Base-by-base conservation (phyloP, 2,888 invertebrate genomes). In the Diplolepis rosae region DNA sequence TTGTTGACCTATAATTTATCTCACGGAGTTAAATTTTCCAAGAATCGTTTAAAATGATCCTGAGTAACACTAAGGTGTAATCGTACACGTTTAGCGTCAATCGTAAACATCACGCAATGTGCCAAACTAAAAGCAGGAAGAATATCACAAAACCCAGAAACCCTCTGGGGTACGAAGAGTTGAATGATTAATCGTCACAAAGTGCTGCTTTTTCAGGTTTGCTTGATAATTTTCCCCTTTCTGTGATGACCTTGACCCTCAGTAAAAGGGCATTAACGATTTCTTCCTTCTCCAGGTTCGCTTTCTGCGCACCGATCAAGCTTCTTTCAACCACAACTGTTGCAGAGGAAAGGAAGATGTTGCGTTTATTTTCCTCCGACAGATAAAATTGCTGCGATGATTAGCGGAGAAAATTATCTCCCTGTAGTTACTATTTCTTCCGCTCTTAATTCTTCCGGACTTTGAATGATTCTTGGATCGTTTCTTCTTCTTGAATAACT, bases 101-200 rank as follows among this genome's bases (percentile, higher is more conserved):
- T 82, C 80, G 79, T 72, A 66, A 75, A 76, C 81, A 80, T 85
- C 85, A 84, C 82, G 86, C 84, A 79, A 83, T 72, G 74, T 72
- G 73, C 76, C 24, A 69, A 67, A 51, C 24, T 7, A 24, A 32
- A 61, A 22, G 56, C 35, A 61, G 35, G 56, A 56, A 69, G 56
- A 48, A 56, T 69, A 70, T 68, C 70, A 76, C 77, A 73, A 75
- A 79, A 76, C 68, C 74, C 72, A 69, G 75, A 73, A 77, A 79
- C 74, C 71, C 78, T 75, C 71, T 77, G 70, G 69, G 77, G 76
- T 79, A 79, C 79, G 80, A 84, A 79, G 77, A 83, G 78, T 81
- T 78, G 79, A 83, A 81, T 82, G 81, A 85, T 83, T 81, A 82
- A 84, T 83, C 80, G 80, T 77, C 70, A 67, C 54, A 75, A 76